A percentile compares a stretch with the other conserved stretches of the same genome.
Evolutionary conservation across 2,797 vertebrate species (phyloP).

Genomic region (Acropternis orthonyx): DNA sequence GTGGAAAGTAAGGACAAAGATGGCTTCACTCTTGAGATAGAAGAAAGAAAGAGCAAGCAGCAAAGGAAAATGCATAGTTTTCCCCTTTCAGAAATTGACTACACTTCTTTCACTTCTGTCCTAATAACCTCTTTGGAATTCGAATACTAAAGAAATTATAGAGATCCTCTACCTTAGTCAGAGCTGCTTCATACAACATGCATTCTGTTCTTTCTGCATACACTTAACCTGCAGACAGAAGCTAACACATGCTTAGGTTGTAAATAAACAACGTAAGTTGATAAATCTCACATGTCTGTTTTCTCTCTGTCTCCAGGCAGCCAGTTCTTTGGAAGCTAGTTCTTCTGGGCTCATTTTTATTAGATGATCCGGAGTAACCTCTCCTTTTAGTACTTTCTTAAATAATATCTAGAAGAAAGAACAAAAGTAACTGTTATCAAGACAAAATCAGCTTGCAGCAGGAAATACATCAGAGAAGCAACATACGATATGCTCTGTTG

Average conservation of each 20-base stretch:
- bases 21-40: neutral
- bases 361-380: conserved; percentile 91
- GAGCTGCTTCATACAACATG: neutral
- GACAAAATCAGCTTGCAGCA: neutral
- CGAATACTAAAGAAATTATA: neutral
- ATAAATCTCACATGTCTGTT: conserved; percentile 91
- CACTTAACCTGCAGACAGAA: neutral
- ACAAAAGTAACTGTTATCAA: neutral
- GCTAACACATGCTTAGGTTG: neutral
- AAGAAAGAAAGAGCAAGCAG: neutral
- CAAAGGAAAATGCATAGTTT: neutral
- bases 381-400: conserved; percentile 93
- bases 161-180: neutral
- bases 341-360: conserved; percentile 98
- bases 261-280: neutral
- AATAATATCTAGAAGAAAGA: conserved; percentile 83
- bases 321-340: conserved; percentile 95
- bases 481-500: neutral
- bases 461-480: neutral
- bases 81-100: neutral
- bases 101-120: neutral
- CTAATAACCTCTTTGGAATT: neutral
- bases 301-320: conserved; percentile 96
- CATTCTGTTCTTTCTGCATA: neutral
- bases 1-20: neutral